phyloP scores from a whole-genome alignment of 2,113 vertebrate species.

The Stegastes partitus region DNA sequence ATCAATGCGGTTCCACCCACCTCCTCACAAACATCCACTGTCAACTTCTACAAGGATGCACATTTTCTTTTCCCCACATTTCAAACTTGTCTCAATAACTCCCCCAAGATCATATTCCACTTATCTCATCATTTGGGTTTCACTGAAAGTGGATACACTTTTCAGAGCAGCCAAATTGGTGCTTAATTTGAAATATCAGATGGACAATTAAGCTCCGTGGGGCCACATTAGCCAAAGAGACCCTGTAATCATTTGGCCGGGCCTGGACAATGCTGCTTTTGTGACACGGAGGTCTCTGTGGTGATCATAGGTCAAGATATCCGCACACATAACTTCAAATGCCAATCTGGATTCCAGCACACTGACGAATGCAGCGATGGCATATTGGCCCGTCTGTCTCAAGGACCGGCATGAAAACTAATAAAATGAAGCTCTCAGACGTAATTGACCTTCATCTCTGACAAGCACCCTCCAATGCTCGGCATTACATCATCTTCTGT shows the following conservation, averaged over 20 bases:
- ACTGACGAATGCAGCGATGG: conserved; percentile 33
- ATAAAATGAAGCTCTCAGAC: conserved; percentile 43
- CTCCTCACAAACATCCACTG: background rate
- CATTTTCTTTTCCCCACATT: background rate
- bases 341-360: conserved; percentile 58
- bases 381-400: conserved; percentile 13
- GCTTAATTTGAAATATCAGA: conserved; percentile 43
- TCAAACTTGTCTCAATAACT: background rate
- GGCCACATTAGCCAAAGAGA: conserved; percentile 45
- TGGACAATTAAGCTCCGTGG: conserved; percentile 25
- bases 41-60: background rate
- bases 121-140: conserved; percentile 1
- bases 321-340: conserved; percentile 31
- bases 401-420: conserved; percentile 22
- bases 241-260: conserved; percentile 18
- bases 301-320: conserved; percentile 55
- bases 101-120: background rate
- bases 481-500: conserved; percentile 31
- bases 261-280: conserved; percentile 58
- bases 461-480: conserved; percentile 14
- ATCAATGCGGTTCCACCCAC: background rate
- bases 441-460: conserved; percentile 33
- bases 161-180: conserved; percentile 17
- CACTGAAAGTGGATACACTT: background rate
- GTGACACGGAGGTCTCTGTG: conserved; percentile 43